Conservation (phyloP, 64 coral and sea anemone genomes). For the Pachyseris speciosa region DNA sequence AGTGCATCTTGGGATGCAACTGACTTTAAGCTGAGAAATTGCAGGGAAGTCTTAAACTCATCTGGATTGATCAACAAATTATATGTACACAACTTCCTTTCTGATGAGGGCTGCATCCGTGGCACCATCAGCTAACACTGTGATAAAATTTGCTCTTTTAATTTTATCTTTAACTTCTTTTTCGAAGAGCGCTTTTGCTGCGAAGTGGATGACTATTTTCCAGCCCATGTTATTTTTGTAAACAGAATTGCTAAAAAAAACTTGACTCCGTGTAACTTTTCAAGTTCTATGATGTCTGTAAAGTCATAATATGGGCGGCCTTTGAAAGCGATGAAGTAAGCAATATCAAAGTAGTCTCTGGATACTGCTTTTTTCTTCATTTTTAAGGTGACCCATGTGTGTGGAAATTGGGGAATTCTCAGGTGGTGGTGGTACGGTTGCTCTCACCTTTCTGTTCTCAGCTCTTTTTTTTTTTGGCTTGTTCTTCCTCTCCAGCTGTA, state of each 20-base stretch:
- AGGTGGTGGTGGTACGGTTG: conserved; percentile 40
- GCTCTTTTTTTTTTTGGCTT: conserved; percentile 57
- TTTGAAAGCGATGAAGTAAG: conserved; percentile 76
- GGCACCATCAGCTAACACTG: background rate
- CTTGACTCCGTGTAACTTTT: conserved; percentile 71
- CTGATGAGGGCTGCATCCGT: conserved; percentile 26
- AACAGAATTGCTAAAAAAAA: conserved; percentile 57
- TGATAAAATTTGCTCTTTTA: conserved; percentile 56
- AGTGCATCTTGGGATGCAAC: background rate
- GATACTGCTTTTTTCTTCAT: conserved; percentile 68
- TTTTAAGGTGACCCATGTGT: conserved; percentile 66
- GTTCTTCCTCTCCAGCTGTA: conserved; percentile 65
- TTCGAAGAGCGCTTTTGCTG: conserved; percentile 72
- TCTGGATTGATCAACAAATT: background rate
- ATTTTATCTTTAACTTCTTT: conserved; percentile 44
- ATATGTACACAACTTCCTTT: conserved; percentile 40
- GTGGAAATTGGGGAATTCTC: conserved; percentile 70
- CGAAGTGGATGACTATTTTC: conserved; percentile 69
- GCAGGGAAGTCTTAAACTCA: background rate
- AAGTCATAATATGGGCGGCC: conserved; percentile 75
- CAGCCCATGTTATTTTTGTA: conserved; percentile 75
- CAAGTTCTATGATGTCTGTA: conserved; percentile 66
- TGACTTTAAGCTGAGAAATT: background rate
- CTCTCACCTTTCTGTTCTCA: conserved; percentile 81
- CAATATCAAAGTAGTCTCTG: conserved; percentile 73